These are phyloP conservation scores for Idaea dimidiata DNA, from an alignment of 2,888 invertebrate genomes.

Conservation along the genomic window DNA sequence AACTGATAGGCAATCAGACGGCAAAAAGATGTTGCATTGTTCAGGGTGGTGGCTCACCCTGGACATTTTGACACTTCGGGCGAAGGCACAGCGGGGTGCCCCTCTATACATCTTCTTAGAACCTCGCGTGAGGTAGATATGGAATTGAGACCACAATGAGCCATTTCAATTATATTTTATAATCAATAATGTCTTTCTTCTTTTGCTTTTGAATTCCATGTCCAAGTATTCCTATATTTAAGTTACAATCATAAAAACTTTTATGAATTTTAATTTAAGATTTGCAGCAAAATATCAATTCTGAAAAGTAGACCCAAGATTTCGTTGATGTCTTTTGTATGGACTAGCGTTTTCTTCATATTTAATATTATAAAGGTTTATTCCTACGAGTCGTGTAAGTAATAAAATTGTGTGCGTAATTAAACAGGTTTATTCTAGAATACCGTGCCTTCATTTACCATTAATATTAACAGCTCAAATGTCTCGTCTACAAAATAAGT, in stretches of 20 bases:
- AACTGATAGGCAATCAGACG: slow-evolving; percentile 1
- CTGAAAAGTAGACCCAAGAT: background rate
- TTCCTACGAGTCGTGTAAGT: too few species aligned
- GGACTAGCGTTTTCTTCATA: background rate
- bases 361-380: too few species aligned
- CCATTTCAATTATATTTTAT: slow-evolving; percentile 66
- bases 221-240: background rate
- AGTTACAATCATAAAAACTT: background rate
- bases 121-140: slow-evolving; percentile 61
- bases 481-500: too few species aligned
- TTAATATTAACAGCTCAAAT: too few species aligned
- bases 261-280: background rate
- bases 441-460: too few species aligned
- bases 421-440: too few species aligned
- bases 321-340: background rate
- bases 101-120: slow-evolving; percentile 68
- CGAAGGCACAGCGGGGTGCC: slow-evolving; percentile 72
- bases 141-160: slow-evolving; percentile 60
- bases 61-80: slow-evolving; percentile 78
- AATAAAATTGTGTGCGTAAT: background rate
- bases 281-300: background rate
- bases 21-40: slow-evolving; percentile 12
- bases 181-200: slow-evolving; percentile 23
- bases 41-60: slow-evolving; percentile 64
- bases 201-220: background rate